A percentile compares a stretch with the other conserved stretches of the same genome.
phyloP scores from a whole-genome alignment of 2,888 invertebrate species.

The Pachydiplax longipennis region DNA sequence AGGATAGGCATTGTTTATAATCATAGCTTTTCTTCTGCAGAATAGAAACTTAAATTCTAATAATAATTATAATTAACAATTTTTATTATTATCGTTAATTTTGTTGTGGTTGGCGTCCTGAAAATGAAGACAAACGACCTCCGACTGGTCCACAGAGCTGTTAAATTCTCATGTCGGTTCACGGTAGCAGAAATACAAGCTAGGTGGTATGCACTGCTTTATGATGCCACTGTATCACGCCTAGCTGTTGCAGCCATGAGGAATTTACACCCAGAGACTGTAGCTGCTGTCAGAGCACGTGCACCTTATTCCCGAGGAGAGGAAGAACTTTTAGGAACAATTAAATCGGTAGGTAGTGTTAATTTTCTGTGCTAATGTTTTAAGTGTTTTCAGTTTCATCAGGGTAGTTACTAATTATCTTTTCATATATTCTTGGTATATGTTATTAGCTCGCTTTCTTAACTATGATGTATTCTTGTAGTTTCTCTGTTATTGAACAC shows the following conservation, averaged over 20 bases:
- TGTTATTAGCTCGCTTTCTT: too few relatives aligned
- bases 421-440: background rate
- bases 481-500: too few relatives aligned
- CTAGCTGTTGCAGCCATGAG: slow-evolving; percentile 92
- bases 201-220: slow-evolving; percentile 94
- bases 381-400: too few relatives aligned
- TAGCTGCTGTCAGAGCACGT: slow-evolving; percentile 85
- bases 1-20: too few relatives aligned
- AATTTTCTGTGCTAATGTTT: background rate
- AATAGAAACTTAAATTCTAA: too few relatives aligned
- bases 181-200: slow-evolving; percentile 92
- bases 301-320: slow-evolving; percentile 90
- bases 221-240: slow-evolving; percentile 92
- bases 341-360: slow-evolving; percentile 73
- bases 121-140: slow-evolving; percentile 66
- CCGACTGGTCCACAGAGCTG: slow-evolving; percentile 79
- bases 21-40: too few relatives aligned
- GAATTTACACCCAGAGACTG: slow-evolving; percentile 90
- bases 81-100: too few relatives aligned
- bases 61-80: too few relatives aligned
- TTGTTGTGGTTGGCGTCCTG: background rate
- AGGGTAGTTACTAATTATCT: too few relatives aligned
- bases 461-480: too few relatives aligned
- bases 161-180: slow-evolving; percentile 95
- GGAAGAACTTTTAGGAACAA: slow-evolving; percentile 82